Conservation (phyloP, 2,888 invertebrate genomes). For the Suillia variegata region DNA sequence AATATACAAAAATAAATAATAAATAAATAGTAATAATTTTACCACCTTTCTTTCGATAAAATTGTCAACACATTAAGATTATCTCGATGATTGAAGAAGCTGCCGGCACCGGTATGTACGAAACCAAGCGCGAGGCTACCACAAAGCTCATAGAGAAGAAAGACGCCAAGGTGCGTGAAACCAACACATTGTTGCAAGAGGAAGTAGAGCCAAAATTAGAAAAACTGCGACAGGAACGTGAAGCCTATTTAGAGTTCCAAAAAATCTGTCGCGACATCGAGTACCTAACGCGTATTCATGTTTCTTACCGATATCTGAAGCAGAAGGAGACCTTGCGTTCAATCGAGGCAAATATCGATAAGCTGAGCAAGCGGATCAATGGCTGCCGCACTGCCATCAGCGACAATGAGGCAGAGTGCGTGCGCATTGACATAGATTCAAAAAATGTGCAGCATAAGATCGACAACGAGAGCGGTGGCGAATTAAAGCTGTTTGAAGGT, state of each 20-base stretch:
- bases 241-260: constrained; percentile 86
- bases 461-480: constrained; percentile 71
- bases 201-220: constrained; percentile 90
- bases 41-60: not conserved
- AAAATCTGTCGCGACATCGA: constrained; percentile 84
- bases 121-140: constrained; percentile 86
- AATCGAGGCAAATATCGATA: constrained; percentile 64
- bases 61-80: constrained; percentile 67
- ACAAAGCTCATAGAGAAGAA: constrained; percentile 90
- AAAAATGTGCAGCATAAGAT: constrained; percentile 69
- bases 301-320: constrained; percentile 62
- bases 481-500: constrained; percentile 69
- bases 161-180: constrained; percentile 85
- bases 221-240: constrained; percentile 82
- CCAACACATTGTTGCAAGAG: constrained; percentile 77
- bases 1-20: not conserved
- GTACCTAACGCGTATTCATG: constrained; percentile 72
- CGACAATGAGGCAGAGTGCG: constrained; percentile 64
- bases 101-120: constrained; percentile 96
- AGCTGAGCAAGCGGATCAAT: constrained; percentile 65
- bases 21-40: not conserved
- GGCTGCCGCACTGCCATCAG: constrained; percentile 66
- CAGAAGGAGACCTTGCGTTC: constrained; percentile 62
- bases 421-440: constrained; percentile 66
- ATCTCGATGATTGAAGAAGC: constrained; percentile 98